Evolutionary conservation across 2,113 vertebrate genomes (phyloP), one percentile per base, ranked within the genome.

Genomic region (Eulacestoma nigropectus): DNA sequence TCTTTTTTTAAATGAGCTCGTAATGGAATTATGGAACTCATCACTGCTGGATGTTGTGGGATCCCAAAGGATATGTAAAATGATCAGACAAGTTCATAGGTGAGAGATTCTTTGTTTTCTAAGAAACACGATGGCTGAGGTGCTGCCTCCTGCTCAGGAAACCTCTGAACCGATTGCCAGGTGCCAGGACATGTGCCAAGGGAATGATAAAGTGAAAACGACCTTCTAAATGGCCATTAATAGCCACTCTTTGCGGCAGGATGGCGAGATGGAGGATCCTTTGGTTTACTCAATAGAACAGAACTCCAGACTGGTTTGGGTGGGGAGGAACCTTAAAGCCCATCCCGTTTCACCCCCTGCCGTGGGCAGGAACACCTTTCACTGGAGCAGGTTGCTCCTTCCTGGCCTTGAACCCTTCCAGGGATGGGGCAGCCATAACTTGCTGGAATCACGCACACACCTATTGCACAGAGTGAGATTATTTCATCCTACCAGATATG

Each of bases 381-480:
- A 8, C 46, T 7, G 0, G 5, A 25, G 16, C 68, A 37, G 67
- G 13, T 0, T 37, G 46, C 67, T 52, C 46, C 67, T 16, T 18
- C 56, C 56, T 52, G 67, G 37, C 56, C 37, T 4, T 16, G 26
- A 44, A 0, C 56, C 56, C 21, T 37, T 5, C 33, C 39, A 17
- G 56, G 67, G 39, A 26, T 21, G 47, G 56, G 56, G 56, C 67
- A 62, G 55, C 29, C 55, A 16, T 33, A 13, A 0, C 19, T 5
- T 18, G 25, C 32, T 19, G 5, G 7, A 13, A 16, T 23, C 47
- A 14, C 20, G 16, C 9, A 10, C 32, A 4, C 5, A 4, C 16
- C 37, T 29, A 1, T 2, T 23, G 13, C 4, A 5, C 4, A 5
- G 20, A 2, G 18, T 15, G 23, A 49, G 44, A 10, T 3, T 4